Evolutionary conservation across 2,888 invertebrate genomes (phyloP).

Genomic region (Chamaedrilus cognettii): DNA sequence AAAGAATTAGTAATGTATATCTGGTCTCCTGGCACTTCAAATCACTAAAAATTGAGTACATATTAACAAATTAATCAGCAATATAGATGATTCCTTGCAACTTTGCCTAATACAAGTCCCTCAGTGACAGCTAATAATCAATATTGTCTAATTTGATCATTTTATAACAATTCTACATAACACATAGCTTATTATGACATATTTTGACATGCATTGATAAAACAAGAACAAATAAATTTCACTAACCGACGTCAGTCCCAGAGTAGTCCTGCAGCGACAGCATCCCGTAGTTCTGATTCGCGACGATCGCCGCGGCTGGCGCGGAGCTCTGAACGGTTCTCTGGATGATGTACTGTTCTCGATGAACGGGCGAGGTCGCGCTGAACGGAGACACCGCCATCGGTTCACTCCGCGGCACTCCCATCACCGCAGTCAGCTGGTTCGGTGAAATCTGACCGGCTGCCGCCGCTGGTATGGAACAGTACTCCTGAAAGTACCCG

Average conservation of each 20-base stretch:
- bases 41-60: too few species aligned
- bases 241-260: not conserved
- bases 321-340: conserved; percentile 15
- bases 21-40: too few species aligned
- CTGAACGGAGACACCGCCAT: not conserved
- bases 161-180: too few species aligned
- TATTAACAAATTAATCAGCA: too few species aligned
- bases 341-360: conserved; percentile 21
- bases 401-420: not conserved
- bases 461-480: not conserved
- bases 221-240: too few species aligned
- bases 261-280: conserved; percentile 17
- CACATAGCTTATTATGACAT: too few species aligned
- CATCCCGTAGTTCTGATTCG: conserved; percentile 8
- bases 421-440: not conserved
- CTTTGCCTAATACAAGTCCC: too few species aligned
- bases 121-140: too few species aligned
- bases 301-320: not conserved
- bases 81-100: too few species aligned
- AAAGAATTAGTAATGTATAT: too few species aligned
- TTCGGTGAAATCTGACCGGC: not conserved
- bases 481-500: not conserved
- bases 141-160: too few species aligned
- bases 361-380: conserved; percentile 15
- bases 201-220: too few species aligned